These are phyloP conservation scores for Dendronephthya gigantea DNA, from an alignment of 64 coral and sea anemone species.

Conservation along the genomic window DNA sequence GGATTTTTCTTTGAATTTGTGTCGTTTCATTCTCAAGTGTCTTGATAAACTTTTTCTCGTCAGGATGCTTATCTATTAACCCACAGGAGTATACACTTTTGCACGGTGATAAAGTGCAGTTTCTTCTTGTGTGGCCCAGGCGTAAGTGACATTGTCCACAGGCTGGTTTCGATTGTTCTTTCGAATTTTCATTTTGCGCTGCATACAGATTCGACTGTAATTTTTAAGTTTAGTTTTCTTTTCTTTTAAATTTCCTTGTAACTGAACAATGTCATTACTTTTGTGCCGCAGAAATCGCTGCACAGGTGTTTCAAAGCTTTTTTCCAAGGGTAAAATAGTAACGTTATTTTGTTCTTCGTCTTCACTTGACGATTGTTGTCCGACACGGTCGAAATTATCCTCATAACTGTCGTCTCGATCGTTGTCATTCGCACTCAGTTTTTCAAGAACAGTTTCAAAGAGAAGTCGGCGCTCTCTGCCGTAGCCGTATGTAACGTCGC, in stretches of 20 bases:
- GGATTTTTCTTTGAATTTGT: background rate
- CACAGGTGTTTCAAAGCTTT: background rate
- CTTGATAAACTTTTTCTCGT: background rate
- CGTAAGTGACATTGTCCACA: conserved; percentile 14
- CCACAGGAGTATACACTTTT: background rate
- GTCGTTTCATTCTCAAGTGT: background rate
- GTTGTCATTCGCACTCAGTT: background rate
- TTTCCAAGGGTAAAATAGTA: background rate
- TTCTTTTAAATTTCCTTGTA: background rate
- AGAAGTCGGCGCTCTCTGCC: background rate
- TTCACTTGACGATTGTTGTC: background rate
- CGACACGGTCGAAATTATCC: background rate
- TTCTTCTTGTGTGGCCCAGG: background rate
- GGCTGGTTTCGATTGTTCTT: background rate
- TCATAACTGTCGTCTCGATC: background rate
- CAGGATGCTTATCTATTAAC: background rate
- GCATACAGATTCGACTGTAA: background rate
- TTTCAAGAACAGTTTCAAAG: background rate
- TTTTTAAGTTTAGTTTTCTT: background rate
- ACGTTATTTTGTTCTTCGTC: background rate
- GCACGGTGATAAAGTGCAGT: conserved; percentile 16
- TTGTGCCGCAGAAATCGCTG: background rate
- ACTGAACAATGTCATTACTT: background rate
- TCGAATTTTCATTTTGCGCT: background rate
- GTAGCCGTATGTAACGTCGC: background rate